phyloP scores from a whole-genome alignment of 2,113 vertebrate species.

The Bolborhynchus lineola region DNA sequence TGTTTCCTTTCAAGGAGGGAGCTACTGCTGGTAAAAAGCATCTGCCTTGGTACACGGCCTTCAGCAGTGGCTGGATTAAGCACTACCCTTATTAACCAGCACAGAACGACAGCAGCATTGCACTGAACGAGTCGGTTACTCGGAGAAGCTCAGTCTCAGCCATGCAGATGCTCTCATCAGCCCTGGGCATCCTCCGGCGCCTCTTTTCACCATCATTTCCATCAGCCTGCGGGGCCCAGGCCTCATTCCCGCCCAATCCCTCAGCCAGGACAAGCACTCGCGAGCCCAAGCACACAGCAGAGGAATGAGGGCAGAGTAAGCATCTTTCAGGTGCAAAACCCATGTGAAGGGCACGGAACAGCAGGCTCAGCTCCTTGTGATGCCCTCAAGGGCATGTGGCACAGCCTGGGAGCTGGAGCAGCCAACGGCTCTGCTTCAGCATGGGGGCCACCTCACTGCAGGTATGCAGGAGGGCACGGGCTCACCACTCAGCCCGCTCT shows the following conservation, averaged over 20 bases:
- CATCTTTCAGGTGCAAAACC: background rate
- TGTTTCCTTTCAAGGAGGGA: background rate
- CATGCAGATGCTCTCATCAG: background rate
- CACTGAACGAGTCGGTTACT: background rate
- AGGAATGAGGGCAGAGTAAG: background rate
- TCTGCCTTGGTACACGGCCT: background rate
- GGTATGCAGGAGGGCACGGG: background rate
- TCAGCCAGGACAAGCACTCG: background rate
- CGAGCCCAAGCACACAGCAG: background rate
- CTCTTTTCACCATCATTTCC: background rate
- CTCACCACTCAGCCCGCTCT: background rate
- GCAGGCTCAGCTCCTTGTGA: background rate
- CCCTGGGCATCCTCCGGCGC: background rate
- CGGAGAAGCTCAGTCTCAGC: background rate
- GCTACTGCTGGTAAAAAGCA: background rate
- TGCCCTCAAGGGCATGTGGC: background rate
- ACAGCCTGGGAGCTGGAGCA: background rate
- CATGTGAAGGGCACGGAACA: background rate
- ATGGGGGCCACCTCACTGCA: background rate
- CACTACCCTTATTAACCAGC: background rate
- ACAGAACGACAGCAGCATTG: background rate
- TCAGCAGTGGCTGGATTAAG: background rate
- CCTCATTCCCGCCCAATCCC: background rate
- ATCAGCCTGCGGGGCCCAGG: rapidly evolving
- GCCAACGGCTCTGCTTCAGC: background rate